These are phyloP conservation scores for Myoxocephalus aenaeus DNA, from an alignment of 2,797 vertebrate genomes.

Conservation along the genomic window DNA sequence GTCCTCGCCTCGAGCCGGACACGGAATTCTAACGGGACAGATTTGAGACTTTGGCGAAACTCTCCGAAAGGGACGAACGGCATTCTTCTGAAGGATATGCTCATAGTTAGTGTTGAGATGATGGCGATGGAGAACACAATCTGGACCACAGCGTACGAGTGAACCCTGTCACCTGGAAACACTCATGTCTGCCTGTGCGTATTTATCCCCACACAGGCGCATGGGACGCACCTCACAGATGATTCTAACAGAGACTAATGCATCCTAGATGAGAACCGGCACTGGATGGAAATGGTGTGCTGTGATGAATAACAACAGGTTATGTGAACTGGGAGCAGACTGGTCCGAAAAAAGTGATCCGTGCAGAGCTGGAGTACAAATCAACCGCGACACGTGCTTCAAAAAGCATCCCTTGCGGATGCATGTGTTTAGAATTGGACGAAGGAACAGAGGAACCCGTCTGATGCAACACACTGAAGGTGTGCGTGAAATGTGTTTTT, in stretches of 20 bases:
- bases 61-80: neutral
- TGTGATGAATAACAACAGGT: constrained; percentile 34
- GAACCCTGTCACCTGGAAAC: neutral
- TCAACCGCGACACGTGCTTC: constrained; percentile 28
- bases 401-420: constrained; percentile 26
- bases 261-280: constrained; percentile 29
- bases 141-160: neutral
- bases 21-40: no score
- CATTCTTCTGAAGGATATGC: neutral
- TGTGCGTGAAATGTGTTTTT: constrained; percentile 44
- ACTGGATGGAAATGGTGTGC: constrained; percentile 19
- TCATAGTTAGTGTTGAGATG: neutral
- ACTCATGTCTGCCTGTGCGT: neutral
- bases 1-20: no score
- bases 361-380: constrained; percentile 35
- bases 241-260: constrained; percentile 25
- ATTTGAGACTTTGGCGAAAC: neutral
- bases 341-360: constrained; percentile 32
- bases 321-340: neutral
- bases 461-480: constrained; percentile 29
- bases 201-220: neutral
- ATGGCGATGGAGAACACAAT: neutral
- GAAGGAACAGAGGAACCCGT: constrained; percentile 8
- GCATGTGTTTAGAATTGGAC: constrained; percentile 19
- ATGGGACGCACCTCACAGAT: neutral